A percentile compares a stretch with the other conserved stretches of the same genome.
Evolutionary conservation across 2,888 invertebrate species (phyloP).

Genomic region (Apoda limacodes): DNA sequence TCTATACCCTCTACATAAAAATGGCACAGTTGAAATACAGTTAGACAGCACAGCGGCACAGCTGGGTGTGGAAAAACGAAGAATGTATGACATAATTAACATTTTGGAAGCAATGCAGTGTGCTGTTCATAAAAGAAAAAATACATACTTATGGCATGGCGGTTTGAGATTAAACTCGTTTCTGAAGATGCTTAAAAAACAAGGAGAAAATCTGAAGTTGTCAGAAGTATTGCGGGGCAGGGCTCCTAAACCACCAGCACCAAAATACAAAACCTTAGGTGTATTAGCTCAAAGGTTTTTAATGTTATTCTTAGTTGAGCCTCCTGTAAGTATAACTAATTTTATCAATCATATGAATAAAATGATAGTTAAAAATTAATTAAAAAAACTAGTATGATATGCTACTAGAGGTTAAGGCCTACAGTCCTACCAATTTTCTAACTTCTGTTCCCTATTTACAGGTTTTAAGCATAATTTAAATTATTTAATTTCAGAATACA

Average conservation of each 20-base stretch:
- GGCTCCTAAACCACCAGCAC: slow-evolving; percentile 57
- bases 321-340: slow-evolving; percentile 71
- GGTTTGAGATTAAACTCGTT: slow-evolving; percentile 71
- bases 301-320: slow-evolving; percentile 76
- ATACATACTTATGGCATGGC: slow-evolving; percentile 78
- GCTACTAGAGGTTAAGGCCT: too few species aligned
- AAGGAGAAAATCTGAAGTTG: slow-evolving; percentile 64
- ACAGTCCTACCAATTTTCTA: too few species aligned
- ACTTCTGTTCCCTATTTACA: too few species aligned
- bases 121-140: slow-evolving; percentile 74
- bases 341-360: too few species aligned
- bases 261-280: slow-evolving; percentile 75
- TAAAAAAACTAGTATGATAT: too few species aligned
- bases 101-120: slow-evolving; percentile 79
- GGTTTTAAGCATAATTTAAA: slow-evolving; percentile 8
- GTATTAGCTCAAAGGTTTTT: slow-evolving; percentile 78
- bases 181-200: slow-evolving; percentile 71
- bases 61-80: slow-evolving; percentile 74
- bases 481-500: slow-evolving; percentile 59
- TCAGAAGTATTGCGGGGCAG: slow-evolving; percentile 63
- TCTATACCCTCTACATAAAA: slow-evolving; percentile 64
- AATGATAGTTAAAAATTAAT: too few species aligned
- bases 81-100: slow-evolving; percentile 81
- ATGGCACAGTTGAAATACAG: slow-evolving; percentile 67
- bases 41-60: slow-evolving; percentile 73